Base-by-base conservation (phyloP, 2,113 vertebrate genomes). In the Myrmecobius fasciatus region DNA sequence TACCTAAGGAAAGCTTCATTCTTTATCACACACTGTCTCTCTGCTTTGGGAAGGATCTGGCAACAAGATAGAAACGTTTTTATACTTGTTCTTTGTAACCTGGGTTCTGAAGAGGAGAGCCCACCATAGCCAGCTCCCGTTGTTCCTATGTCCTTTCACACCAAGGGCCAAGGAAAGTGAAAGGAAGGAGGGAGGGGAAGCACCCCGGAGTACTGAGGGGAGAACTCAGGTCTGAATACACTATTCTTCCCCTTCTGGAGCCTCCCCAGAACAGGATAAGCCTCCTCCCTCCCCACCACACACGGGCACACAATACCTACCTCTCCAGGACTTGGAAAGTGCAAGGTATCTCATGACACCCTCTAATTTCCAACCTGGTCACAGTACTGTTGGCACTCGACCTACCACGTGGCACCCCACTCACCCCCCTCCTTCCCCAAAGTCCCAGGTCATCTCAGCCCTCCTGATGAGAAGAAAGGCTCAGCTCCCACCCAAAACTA, bases 1-100 rank as follows among this genome's bases (percentile, higher is more conserved):
- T 25, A 60, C 60, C 89, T 83, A 91, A 90, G 46, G 51, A 52
- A 93, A 92, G 94, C 53, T 94, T 51, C 47, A 25, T 52, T 93
- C 90, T 52, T 9, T 31, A 94, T 0, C 8, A 53, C 52, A 12
- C 36, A 43, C 8, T 2, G 52, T 25, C 28, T 49, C 54, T 25
- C 90, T 95, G 60, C n/a, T 43, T n/a, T 83, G 36, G 67, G 43
- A 83, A 83, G 67, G 67, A 24, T 43, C n/a, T 43, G 17, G 67
- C 67, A 83, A 83, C 67, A 83, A 91, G 46, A 53, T 31, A 12
- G 54, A 96, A 92, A 93, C 31, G 60, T 91, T 53, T 26, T 7
- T 52, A 95, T 53, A 67, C 47, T 67, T 53, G 51, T 93, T 48
- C 90, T 92, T 54, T 10, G 60, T 20, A n/a, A 25, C 52, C 43